Conservation (phyloP, 2,888 invertebrate species). For the Spodoptera exigua region DNA sequence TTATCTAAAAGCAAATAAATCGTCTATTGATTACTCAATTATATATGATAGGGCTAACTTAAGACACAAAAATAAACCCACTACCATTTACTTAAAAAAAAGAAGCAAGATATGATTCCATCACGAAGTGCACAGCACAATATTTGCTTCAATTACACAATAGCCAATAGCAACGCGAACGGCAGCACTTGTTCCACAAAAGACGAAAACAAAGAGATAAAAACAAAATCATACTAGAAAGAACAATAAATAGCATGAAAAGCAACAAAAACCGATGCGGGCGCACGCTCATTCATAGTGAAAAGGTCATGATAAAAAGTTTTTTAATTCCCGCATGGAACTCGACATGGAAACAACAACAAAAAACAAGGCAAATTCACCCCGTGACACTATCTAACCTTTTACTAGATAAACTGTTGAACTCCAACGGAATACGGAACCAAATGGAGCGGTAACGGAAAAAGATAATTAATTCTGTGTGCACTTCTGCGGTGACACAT, state of each 20-base stretch:
- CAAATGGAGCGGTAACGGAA: conserved; percentile 50
- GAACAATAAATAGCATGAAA: conserved; percentile 32
- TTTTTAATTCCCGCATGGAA: conserved; percentile 57
- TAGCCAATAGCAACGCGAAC: too few relatives aligned
- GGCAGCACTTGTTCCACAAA: conserved; percentile 2
- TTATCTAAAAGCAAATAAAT: too few relatives aligned
- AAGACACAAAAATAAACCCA: not conserved
- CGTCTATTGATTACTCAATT: too few relatives aligned
- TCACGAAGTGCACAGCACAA: too few relatives aligned
- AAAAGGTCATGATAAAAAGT: conserved; percentile 56
- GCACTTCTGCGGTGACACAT: conserved; percentile 52
- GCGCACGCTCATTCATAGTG: conserved; percentile 42
- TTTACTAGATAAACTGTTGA: conserved; percentile 50
- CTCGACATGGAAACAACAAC: conserved; percentile 29
- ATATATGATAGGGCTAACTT: too few relatives aligned
- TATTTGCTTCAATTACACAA: too few relatives aligned
- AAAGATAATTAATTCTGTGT: conserved; percentile 55
- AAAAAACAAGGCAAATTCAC: conserved; percentile 30
- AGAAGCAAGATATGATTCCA: too few relatives aligned
- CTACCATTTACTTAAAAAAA: not conserved
- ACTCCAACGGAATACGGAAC: conserved; percentile 43
- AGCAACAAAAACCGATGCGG: conserved; percentile 38
- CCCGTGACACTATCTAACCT: conserved; percentile 52
- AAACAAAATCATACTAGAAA: conserved; percentile 25
- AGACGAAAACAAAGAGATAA: conserved; percentile 18